phyloP scores from a whole-genome alignment of 2,113 vertebrate species.

The Herpetotheres cachinnans region DNA sequence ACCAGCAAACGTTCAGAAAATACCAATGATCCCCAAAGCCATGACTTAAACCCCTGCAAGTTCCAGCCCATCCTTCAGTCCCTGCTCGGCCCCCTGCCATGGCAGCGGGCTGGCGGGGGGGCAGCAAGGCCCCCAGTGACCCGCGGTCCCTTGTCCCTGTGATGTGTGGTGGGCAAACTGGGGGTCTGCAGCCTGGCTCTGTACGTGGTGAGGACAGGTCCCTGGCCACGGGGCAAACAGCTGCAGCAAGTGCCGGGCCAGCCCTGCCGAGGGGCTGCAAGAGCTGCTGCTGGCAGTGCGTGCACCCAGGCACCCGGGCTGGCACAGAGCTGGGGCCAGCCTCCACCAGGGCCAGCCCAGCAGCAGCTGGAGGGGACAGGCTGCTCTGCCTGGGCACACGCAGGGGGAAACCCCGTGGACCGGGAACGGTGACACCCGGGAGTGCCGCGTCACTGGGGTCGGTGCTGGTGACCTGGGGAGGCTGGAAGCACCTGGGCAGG shows the following conservation, averaged over 20 bases:
- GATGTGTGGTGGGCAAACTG: accelerated
- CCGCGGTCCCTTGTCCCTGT: accelerated
- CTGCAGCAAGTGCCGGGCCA: neutral
- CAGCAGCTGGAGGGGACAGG: neutral
- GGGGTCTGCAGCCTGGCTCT: neutral
- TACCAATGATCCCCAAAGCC: neutral
- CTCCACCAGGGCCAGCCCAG: neutral
- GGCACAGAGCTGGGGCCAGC: neutral
- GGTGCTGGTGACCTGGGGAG: accelerated
- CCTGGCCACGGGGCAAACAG: accelerated
- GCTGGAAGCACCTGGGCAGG: neutral
- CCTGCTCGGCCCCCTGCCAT: neutral
- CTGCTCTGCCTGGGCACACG: neutral
- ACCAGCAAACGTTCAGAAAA: neutral
- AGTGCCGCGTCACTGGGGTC: accelerated
- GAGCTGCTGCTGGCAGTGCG: accelerated
- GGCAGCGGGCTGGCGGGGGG: neutral
- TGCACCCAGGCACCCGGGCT: neutral
- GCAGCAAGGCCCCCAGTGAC: neutral
- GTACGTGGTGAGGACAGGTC: accelerated
- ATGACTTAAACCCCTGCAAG: neutral
- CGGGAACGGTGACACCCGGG: accelerated
- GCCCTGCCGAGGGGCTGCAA: neutral
- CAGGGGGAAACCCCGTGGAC: neutral
- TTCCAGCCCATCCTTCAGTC: neutral